These are phyloP conservation scores for Rhopalosiphum nymphaeae DNA, from an alignment of 2,888 invertebrate genomes.

Conservation along the genomic window DNA sequence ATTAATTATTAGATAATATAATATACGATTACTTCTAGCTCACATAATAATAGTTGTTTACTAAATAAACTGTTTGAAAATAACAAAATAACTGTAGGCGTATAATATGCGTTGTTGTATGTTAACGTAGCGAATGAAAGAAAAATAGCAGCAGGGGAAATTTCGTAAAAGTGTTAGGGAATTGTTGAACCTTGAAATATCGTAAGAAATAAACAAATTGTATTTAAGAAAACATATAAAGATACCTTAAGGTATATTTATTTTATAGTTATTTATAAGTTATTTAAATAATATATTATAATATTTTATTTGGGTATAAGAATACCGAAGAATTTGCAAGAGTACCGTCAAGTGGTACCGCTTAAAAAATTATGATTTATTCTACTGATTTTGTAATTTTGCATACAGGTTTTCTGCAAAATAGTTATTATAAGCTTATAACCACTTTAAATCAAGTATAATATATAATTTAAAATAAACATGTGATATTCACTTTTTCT, in stretches of 20 bases:
- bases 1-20: not conserved
- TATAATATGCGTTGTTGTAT: not conserved
- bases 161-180: not conserved
- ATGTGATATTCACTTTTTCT: not conserved
- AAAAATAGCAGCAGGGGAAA: not conserved
- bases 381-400: slow-evolving; percentile 23
- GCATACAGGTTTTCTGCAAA: slow-evolving; percentile 19
- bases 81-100: not conserved
- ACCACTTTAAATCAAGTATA: not conserved
- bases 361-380: not conserved
- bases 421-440: not conserved
- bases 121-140: not conserved
- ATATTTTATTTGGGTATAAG: not conserved
- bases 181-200: slow-evolving; percentile 1
- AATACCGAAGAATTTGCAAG: not conserved
- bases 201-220: not conserved
- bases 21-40: not conserved
- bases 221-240: not conserved
- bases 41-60: not conserved
- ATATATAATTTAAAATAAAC: not conserved
- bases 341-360: not conserved
- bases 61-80: not conserved
- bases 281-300: not conserved
- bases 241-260: not conserved
- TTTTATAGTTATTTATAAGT: not conserved